phyloP scores from a whole-genome alignment of 2,888 invertebrate species.

The Ellobium chinense region DNA sequence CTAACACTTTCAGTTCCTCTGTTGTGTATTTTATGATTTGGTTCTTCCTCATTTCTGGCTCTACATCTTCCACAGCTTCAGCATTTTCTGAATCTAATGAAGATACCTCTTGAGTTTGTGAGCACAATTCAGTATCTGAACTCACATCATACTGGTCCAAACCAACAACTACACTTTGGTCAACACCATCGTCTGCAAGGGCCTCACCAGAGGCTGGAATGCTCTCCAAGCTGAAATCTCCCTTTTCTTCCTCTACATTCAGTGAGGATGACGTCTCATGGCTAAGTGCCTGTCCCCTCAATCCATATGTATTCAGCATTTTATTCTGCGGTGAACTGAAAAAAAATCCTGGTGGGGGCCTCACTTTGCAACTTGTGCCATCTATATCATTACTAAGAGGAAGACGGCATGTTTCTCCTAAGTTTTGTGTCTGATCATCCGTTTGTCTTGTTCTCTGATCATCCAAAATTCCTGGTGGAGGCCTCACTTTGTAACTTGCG shows the following conservation, averaged over 20 bases:
- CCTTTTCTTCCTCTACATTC: neutral
- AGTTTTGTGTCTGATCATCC: too few relatives aligned
- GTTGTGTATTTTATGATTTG: constrained; percentile 1
- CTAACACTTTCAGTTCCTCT: neutral
- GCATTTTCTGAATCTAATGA: neutral
- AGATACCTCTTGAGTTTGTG: neutral
- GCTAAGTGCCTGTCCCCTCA: too few relatives aligned
- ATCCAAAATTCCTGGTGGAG: too few relatives aligned
- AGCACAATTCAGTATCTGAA: neutral
- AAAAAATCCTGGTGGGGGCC: too few relatives aligned
- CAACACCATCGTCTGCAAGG: neutral
- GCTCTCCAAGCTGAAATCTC: neutral
- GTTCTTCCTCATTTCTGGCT: neutral
- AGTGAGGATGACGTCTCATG: too few relatives aligned
- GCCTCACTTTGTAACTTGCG: too few relatives aligned
- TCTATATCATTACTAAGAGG: too few relatives aligned
- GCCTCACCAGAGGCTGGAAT: neutral
- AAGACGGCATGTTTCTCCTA: too few relatives aligned
- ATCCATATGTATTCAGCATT: too few relatives aligned
- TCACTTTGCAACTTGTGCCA: too few relatives aligned
- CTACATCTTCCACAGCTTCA: neutral
- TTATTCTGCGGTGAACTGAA: too few relatives aligned
- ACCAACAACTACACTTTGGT: neutral
- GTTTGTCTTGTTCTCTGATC: too few relatives aligned
- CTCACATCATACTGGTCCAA: neutral